Base-by-base conservation (phyloP, 35 echinoderm and acorn worm species). In the Patiria miniata region DNA sequence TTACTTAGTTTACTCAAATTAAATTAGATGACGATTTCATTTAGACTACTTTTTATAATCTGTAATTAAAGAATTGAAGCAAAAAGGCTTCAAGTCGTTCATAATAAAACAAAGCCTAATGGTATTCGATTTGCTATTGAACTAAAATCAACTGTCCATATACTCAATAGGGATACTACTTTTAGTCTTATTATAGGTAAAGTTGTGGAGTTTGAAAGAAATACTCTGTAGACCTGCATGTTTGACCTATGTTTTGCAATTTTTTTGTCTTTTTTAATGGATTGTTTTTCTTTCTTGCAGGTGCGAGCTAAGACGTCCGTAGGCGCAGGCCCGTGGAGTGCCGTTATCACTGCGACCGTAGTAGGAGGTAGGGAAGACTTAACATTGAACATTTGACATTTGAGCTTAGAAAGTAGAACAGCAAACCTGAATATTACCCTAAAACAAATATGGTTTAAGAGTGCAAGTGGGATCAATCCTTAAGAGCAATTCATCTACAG, bases 281-380 rank as follows among this genome's bases (percentile, higher is more conserved):
- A n/a, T n/a, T n/a, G n/a, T n/a, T n/a, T n/a, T n/a, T n/a, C n/a
- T n/a, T n/a, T n/a, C n/a, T n/a, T n/a, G n/a, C 65, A 73, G 65
- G 65, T 73, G 29, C 65, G 65, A 10, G 65, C 65, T 28, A 73
- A 73, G 65, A 73, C 65, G 0, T 73, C 65, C 2, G 65, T 36
- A 36, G 65, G 65, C 10, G 65, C 65, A 73, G 65, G 65, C 29
- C 65, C 65, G 26, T 73, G 65, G 65, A 73, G 65, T 73, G 65
- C 21, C 19, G 65, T 73, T 34, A 30, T 73, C 65, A 73, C 23
- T 30, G 65, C 10, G 34, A 73, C 26, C 26, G 26, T 32, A 28
- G 34, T 7, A 32, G 65, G 34, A 73, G 65, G 65, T 73, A 73
- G 0, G 34, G 14, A 17, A 69, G 23, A 69, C 29, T 68, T 12